Evolutionary conservation across 2,797 vertebrate genomes (phyloP).

Genomic region (Molothrus aeneus): DNA sequence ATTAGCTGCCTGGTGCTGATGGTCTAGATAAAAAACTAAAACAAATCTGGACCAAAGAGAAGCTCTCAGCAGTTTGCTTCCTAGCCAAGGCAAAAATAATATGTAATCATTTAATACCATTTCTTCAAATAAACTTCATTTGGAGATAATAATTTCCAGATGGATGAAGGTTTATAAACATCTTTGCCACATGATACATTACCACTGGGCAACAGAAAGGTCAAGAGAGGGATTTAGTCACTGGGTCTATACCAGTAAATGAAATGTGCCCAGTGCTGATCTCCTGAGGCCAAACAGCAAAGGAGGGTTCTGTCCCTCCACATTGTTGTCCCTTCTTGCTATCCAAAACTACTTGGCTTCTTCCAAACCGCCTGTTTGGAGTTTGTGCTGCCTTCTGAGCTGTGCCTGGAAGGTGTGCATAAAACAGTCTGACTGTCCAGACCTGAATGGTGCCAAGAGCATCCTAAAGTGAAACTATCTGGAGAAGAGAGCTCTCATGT

Average conservation of each 20-base stretch:
- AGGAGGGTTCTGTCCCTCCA: not conserved
- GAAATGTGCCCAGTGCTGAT: not conserved
- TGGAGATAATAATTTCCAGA: constrained; percentile 57
- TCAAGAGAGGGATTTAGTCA: not conserved
- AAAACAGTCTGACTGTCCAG: not conserved
- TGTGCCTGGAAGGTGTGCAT: not conserved
- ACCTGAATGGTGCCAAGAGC: not conserved
- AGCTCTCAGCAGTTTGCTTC: constrained; percentile 44
- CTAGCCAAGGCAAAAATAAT: constrained; percentile 38
- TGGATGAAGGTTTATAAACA: constrained; percentile 51
- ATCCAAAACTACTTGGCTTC: not conserved
- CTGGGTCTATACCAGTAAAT: not conserved
- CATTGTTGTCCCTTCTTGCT: not conserved
- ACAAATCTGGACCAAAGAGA: constrained; percentile 21
- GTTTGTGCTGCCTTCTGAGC: not conserved
- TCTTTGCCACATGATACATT: constrained; percentile 15
- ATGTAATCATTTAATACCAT: constrained; percentile 61
- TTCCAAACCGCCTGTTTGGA: not conserved
- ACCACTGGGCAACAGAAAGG: not conserved
- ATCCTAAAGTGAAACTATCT: not conserved
- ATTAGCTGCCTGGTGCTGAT: constrained; percentile 49
- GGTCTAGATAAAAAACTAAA: constrained; percentile 34
- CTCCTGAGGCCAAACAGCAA: not conserved
- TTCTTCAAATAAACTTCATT: constrained; percentile 68
- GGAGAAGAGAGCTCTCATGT: not conserved